Evolutionary conservation across 2,113 vertebrate genomes (phyloP).

Genomic region (Amphilophus citrinellus): DNA sequence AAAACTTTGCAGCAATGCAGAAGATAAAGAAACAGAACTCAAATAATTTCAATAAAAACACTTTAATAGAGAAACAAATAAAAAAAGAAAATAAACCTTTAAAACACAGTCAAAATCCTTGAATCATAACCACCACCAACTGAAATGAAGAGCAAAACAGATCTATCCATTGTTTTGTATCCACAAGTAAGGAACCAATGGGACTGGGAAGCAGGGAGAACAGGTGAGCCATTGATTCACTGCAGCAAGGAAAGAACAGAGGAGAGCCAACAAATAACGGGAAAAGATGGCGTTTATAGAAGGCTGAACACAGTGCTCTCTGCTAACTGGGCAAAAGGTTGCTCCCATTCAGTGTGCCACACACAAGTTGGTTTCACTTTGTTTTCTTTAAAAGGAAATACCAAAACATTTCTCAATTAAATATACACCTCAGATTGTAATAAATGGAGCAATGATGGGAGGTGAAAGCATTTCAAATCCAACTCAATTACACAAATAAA

Average conservation of each 20-base stretch:
- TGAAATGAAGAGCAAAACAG: constrained; percentile 77
- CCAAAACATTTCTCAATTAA: background rate
- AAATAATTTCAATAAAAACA: constrained; percentile 72
- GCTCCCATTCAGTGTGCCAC: constrained; percentile 65
- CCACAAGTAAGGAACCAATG: constrained; percentile 65
- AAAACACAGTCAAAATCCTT: constrained; percentile 78
- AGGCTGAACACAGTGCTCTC: constrained; percentile 75
- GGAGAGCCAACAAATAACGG: constrained; percentile 58
- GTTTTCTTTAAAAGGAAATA: constrained; percentile 29
- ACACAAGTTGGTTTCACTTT: constrained; percentile 13
- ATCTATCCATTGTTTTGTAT: constrained; percentile 74
- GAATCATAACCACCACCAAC: constrained; percentile 79
- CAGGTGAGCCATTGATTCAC: constrained; percentile 69
- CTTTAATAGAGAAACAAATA: constrained; percentile 81
- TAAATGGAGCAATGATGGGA: background rate
- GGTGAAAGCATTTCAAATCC: background rate
- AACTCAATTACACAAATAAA: background rate
- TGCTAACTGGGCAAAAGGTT: constrained; percentile 76
- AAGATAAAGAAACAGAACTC: constrained; percentile 1
- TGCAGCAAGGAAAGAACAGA: constrained; percentile 58
- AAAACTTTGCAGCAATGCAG: background rate
- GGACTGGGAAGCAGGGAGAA: constrained; percentile 54
- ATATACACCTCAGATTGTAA: background rate
- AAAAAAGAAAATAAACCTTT: constrained; percentile 72
- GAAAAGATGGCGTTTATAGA: constrained; percentile 60